phyloP scores from a whole-genome alignment of 30 jellyfish, hydroid and myxozoan species.

The Hydractinia echinata region DNA sequence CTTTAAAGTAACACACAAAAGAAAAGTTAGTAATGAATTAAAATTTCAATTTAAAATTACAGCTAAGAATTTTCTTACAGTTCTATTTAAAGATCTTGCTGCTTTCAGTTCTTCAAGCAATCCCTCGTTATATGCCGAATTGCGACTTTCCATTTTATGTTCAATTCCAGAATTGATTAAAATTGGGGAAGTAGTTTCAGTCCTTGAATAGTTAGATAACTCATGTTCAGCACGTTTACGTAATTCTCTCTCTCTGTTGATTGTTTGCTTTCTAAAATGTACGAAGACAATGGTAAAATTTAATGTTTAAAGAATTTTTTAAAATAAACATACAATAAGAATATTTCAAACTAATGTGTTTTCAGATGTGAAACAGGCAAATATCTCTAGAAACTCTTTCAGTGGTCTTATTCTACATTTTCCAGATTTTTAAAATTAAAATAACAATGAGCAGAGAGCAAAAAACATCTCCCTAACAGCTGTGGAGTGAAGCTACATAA shows the following conservation, averaged over 20 bases:
- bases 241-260: conserved; percentile 22
- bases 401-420: too few relatives aligned
- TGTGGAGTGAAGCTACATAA: too few relatives aligned
- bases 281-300: neutral
- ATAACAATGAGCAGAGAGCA: too few relatives aligned
- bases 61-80: conserved; percentile 52
- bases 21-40: too few relatives aligned
- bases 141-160: conserved; percentile 23
- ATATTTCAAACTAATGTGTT: too few relatives aligned
- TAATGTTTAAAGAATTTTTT: too few relatives aligned
- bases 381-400: too few relatives aligned
- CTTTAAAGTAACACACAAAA: neutral
- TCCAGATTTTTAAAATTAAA: too few relatives aligned
- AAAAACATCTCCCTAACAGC: too few relatives aligned
- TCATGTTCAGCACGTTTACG: conserved; percentile 31
- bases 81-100: conserved; percentile 71
- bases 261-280: conserved; percentile 15
- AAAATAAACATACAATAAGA: too few relatives aligned
- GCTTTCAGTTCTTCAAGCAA: conserved; percentile 73
- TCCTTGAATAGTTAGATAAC: conserved; percentile 2
- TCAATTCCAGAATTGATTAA: neutral
- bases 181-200: neutral
- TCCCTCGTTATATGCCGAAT: conserved; percentile 40
- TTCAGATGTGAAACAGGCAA: too few relatives aligned
- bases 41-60: neutral